Conservation (phyloP, 2,888 invertebrate species). For the Lydus trimaculatus region DNA sequence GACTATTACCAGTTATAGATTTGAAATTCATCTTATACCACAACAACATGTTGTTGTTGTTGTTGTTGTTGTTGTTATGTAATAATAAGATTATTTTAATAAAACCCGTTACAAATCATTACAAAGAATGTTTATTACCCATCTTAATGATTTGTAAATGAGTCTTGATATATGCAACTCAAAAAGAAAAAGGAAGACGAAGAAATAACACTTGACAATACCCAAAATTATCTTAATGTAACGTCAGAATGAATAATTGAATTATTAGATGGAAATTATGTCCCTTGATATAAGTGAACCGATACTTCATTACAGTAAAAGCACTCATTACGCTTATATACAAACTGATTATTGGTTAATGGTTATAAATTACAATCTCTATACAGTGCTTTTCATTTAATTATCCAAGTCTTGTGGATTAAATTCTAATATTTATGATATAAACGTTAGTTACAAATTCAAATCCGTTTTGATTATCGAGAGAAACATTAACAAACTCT, state of each 20-base stretch:
- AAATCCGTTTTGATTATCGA: background rate
- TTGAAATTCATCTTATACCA: background rate
- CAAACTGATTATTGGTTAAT: constrained; percentile 3
- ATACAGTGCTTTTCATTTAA: background rate
- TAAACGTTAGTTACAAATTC: background rate
- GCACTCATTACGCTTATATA: background rate
- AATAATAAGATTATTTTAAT: constrained; percentile 2
- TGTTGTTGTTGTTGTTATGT: background rate
- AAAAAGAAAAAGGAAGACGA: background rate
- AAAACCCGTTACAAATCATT: constrained; percentile 6
- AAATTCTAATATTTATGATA: background rate
- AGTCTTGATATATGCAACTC: background rate
- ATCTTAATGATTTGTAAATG: background rate
- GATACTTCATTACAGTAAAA: background rate
- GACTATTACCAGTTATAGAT: constrained; percentile 9
- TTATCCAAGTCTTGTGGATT: background rate
- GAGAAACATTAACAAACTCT: background rate
- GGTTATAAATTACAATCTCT: background rate
- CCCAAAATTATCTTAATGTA: background rate
- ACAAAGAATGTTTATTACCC: background rate
- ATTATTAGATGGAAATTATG: background rate
- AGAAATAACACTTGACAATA: background rate
- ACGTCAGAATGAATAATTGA: background rate
- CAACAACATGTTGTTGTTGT: background rate
- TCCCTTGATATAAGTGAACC: background rate